These are phyloP conservation scores for Caenorhabditis remanei DNA, from an alignment of 1,140 invertebrate genomes.

Conservation along the genomic window DNA sequence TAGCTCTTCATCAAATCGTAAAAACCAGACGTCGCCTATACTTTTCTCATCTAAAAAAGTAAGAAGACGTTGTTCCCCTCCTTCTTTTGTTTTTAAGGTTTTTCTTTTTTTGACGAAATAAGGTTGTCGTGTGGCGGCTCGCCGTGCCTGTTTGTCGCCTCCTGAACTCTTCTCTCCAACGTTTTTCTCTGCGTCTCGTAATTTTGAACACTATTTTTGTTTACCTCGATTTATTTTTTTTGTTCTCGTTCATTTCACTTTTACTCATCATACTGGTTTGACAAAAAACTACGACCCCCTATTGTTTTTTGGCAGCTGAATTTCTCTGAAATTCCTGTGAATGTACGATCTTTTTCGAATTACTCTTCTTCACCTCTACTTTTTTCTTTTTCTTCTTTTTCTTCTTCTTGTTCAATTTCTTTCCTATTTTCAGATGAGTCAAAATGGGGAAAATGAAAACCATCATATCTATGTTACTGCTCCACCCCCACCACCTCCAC, in stretches of 20 bases:
- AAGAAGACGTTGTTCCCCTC: not conserved
- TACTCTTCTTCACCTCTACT: not conserved
- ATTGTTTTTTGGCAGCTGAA: not conserved
- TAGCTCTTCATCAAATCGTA: not conserved
- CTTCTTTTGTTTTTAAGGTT: not conserved
- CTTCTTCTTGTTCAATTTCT: not conserved
- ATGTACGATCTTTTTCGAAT: not conserved
- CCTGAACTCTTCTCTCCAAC: not conserved
- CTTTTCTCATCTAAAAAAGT: not conserved
- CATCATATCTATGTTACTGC: constrained; percentile 10
- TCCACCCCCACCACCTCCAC: not conserved
- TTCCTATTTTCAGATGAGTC: constrained; percentile 1
- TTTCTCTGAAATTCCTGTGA: too few relatives aligned
- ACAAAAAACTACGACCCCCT: not conserved
- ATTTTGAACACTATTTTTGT: constrained; percentile 19
- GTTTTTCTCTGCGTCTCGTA: not conserved
- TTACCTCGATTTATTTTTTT: constrained; percentile 13
- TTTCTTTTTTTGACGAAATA: not conserved
- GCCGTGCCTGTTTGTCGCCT: not conserved
- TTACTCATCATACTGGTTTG: not conserved
- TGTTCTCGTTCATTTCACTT: not conserved
- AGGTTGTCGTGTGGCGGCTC: not conserved
- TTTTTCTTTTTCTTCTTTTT: not conserved
- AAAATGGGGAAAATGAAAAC: not conserved
- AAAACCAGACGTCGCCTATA: not conserved